Evolutionary conservation across 2,113 vertebrate species (phyloP), one percentile per base, ranked within the genome.

Genomic region (Xiphias gladius): DNA sequence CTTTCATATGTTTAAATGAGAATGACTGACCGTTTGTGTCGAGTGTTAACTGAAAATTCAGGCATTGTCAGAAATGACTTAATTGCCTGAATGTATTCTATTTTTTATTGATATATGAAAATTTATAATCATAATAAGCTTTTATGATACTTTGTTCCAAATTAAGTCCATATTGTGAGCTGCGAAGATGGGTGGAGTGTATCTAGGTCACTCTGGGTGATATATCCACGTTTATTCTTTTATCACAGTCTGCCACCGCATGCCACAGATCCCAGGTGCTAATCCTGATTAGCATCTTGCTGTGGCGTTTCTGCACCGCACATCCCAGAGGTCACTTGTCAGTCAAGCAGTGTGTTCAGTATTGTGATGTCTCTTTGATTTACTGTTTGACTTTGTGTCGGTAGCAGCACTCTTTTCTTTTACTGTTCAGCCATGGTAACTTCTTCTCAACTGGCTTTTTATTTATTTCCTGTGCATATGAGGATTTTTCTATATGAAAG

Each of bases 261-360:
- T 28, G 20, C 41, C 64, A 35, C 80, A 71, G 73, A 79, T 77
- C 79, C 48, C 76, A 79, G 58, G 80, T 86, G 75, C 74, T 87
- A 84, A 82, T 84, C 80, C 86, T 84, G 86, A 91, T 89, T 82
- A 88, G 89, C 84, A 84, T 89, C 84, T 84, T 24, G 64, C 66
- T 13, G 71, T 46, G 13, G 41, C 11, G 4, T 84, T 82, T 70
- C 76, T 48, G 61, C 55, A 41, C 83, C 32, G 84, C 67, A 54
- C 65, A 80, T 81, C 73, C 54, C 79, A 85, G 81, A 86, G 87
- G 86, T 85, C 84, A 88, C 65, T 62, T 83, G 86, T 91, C 91
- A 86, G 43, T 89, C 87, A 86, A 69, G 69, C 77, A 4, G 59
- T 50, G 57, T 58, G 62, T 79, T 82, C 6, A 30, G 59, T 11